Conservation (phyloP, 2,888 invertebrate species). For the Epistrophe grossulariae region DNA sequence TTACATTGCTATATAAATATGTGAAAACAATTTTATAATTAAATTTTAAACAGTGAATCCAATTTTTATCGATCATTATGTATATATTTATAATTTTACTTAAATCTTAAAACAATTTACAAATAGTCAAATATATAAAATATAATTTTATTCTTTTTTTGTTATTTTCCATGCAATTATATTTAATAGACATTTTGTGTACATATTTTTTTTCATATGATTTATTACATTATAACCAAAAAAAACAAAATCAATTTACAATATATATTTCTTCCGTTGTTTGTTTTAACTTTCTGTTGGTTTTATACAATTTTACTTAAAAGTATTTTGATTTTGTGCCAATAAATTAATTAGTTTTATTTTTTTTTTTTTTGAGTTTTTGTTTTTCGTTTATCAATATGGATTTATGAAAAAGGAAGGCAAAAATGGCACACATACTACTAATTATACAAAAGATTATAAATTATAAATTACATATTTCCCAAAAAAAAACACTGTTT, state of each 20-base stretch:
- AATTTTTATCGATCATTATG: slow-evolving; percentile 37
- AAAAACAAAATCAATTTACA: slow-evolving; percentile 44
- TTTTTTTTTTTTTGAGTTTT: slow-evolving; percentile 24
- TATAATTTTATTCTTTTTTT: slow-evolving; percentile 23
- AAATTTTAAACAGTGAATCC: slow-evolving; percentile 68
- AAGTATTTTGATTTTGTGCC: slow-evolving; percentile 72
- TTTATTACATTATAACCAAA: slow-evolving; percentile 21
- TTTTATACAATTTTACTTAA: slow-evolving; percentile 35
- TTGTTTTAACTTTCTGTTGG: slow-evolving; percentile 36
- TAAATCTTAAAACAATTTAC: slow-evolving; percentile 50
- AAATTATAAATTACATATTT: slow-evolving; percentile 16
- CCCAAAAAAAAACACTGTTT: slow-evolving; percentile 10
- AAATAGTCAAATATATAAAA: slow-evolving; percentile 43
- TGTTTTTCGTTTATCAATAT: slow-evolving; percentile 22
- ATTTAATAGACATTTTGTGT: slow-evolving; percentile 36
- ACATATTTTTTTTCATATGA: slow-evolving; percentile 20
- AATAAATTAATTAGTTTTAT: slow-evolving; percentile 65
- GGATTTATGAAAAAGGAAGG: slow-evolving; percentile 49
- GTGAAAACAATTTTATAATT: slow-evolving; percentile 64
- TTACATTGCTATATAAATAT: slow-evolving; percentile 73
- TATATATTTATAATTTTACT: slow-evolving; percentile 41
- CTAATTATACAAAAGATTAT: slow-evolving; percentile 36
- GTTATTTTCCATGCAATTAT: slow-evolving; percentile 17
- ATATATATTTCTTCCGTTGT: slow-evolving; percentile 41
- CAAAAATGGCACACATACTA: slow-evolving; percentile 73